phyloP scores from a whole-genome alignment of 2,888 invertebrate species.

The Epinotia brunnichana region DNA sequence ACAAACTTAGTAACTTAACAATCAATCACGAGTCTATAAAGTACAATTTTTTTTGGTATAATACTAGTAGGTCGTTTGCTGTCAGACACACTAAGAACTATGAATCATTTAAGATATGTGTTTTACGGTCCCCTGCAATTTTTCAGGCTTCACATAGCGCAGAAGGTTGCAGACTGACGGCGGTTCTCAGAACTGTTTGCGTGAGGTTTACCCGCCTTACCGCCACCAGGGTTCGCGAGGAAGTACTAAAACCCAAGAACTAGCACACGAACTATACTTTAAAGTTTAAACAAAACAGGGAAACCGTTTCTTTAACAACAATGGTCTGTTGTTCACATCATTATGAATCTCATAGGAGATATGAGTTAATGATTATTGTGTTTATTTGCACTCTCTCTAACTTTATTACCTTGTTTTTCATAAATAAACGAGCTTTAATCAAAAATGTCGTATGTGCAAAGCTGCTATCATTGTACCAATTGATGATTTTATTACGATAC shows the following conservation, averaged over 20 bases:
- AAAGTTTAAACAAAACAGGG: too few species aligned
- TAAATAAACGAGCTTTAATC: too few species aligned
- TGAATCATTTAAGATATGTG: not conserved
- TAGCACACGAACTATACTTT: not conserved
- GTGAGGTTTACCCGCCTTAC: constrained; percentile 65
- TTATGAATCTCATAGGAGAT: not conserved
- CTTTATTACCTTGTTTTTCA: not conserved
- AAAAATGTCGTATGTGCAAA: too few species aligned
- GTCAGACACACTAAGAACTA: not conserved
- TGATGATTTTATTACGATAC: too few species aligned
- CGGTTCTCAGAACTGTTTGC: constrained; percentile 70
- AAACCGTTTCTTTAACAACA: too few species aligned
- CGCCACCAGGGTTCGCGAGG: constrained; percentile 52
- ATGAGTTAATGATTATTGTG: not conserved
- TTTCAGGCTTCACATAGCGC: constrained; percentile 64
- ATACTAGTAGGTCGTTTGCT: not conserved
- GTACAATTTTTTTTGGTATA: not conserved
- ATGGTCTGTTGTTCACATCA: not conserved
- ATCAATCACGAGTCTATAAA: not conserved
- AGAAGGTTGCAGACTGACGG: constrained; percentile 59
- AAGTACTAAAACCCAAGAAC: not conserved
- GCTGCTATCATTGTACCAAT: too few species aligned
- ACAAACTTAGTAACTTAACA: constrained; percentile 5
- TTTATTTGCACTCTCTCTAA: not conserved
- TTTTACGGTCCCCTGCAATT: constrained; percentile 3